Base-by-base conservation (phyloP, 92 coral and sea anemone genomes). In the Siderastrea radians region DNA sequence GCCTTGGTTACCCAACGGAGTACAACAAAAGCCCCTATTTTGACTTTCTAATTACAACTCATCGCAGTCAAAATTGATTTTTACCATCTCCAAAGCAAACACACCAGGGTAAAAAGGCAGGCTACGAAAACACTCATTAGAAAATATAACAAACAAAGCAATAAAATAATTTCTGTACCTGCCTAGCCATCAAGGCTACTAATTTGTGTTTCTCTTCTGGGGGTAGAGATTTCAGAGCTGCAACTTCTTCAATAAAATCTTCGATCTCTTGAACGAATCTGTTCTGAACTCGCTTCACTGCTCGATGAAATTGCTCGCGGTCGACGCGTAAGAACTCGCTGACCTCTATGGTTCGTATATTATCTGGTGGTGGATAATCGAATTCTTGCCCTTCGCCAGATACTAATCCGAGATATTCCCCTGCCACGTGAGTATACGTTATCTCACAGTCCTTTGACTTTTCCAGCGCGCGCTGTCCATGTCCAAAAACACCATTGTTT, bases 391-490 rank as follows among this genome's bases (percentile, higher is more conserved):
- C 99, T 82, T 97, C 99, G 10, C 95, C 93, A 0, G 98, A 95
- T 0, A 97, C 97, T 13, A 92, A 81, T 5, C 99, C 99, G 1
- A 96, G 88, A 82, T 93, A 97, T 62, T 97, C 99, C 14, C 99
- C 99, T 7, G 98, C 98, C 4, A 97, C 95, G 86, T 97, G 98
- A 2, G 97, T 97, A 63, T 97, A 96, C 54, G 86, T 93, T 48
- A 97, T 96, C 3, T 87, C 90, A 43, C 95, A 94, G 38, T 80
- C 90, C 3, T 72, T 76, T 15, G 66, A 71, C 60, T 76, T 80
- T 49, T 77, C 83, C 0, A 5, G 84, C 49, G 54, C 5, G 67
- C 19, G 62, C 68, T 43, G 77, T 8, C 66, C 62, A 5, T 68
- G 59, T 11, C 70, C 80, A 50, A 79, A 64, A 10, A 68, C 84